Base-by-base conservation (phyloP, 2,797 vertebrate genomes). In the Darevskia nairensis region DNA sequence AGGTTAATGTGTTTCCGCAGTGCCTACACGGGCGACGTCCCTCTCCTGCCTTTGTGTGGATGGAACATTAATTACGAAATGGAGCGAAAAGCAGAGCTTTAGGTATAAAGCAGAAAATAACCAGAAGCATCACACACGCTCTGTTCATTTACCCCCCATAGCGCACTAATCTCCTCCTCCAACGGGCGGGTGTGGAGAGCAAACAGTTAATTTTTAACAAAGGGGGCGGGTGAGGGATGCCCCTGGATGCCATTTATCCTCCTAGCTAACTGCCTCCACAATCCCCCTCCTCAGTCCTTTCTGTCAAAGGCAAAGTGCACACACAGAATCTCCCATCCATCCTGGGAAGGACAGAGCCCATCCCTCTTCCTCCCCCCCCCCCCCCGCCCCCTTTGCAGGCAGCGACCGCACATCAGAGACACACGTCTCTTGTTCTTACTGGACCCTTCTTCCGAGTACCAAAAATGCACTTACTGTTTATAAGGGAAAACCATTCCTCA, bases 401-500 rank as follows among this genome's bases (percentile, higher is more conserved):
- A 55, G 50, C 50, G 50, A 55, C 29, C 3, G 80, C 88, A 71
- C 90, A 80, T 68, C 50, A 44, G 68, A 66, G 50, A 66, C 35
- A 0, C 80, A 50, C 32, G 68, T 86, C 13, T 86, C 72, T 91
- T 69, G 92, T 92, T 92, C 75, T 77, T 66, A 50, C 61, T 85
- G 55, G 50, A 95, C 77, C 46, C 88, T 64, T 71, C 77, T 64
- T 71, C 77, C 29, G 71, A 87, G 19, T 55, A 80, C 86, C 93
- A 86, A 95, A 95, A 95, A 82, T 83, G 93, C 92, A 96, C 96
- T 96, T 96, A 97, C 96, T 96, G 95, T 96, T 94, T 80, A 90
- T 93, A 92, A 93, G 96, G 93, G 90, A 96, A 95, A 94, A 97
- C 91, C 97, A 97, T 97, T 95, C 96, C 96, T 96, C 91, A 83